Conservation (phyloP, 2,797 vertebrate genomes). For the Aphelocoma californica region DNA sequence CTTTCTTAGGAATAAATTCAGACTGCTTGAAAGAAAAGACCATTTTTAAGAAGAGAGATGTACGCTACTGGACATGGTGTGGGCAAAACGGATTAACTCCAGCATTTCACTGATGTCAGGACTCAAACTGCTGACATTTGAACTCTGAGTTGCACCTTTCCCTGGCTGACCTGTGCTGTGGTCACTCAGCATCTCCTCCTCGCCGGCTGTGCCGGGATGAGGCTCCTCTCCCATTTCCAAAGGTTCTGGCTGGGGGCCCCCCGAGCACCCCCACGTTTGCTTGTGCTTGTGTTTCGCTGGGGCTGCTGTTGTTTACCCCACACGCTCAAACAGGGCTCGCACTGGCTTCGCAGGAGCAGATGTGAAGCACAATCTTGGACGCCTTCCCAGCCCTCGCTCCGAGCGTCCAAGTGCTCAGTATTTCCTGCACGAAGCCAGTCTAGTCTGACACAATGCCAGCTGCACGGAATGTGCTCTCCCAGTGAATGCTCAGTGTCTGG, state of each 20-base stretch:
- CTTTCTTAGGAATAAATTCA: not conserved
- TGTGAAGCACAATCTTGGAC: conserved; percentile 77
- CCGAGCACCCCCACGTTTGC: not conserved
- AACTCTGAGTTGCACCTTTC: not conserved
- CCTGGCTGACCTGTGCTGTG: rapidly evolving
- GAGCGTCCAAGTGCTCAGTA: conserved; percentile 74
- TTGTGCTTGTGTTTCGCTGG: conserved; percentile 52
- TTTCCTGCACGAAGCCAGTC: conserved; percentile 72
- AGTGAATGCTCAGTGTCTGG: conserved; percentile 39
- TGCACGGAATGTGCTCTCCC: conserved; percentile 35
- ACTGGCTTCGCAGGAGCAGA: conserved; percentile 71
- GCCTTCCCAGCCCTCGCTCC: conserved; percentile 67
- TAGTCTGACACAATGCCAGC: conserved; percentile 66
- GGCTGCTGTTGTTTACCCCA: conserved; percentile 61
- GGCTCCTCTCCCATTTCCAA: rapidly evolving
- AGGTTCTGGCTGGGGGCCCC: not conserved
- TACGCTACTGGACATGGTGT: not conserved
- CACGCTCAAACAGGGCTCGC: conserved; percentile 57
- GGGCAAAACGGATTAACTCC: not conserved
- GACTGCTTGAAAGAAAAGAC: not conserved
- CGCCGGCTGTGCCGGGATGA: not conserved
- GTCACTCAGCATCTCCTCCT: not conserved
- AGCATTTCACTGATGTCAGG: not conserved
- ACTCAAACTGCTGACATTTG: not conserved
- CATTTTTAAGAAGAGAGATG: not conserved